phyloP scores from a whole-genome alignment of 2,113 vertebrate genomes.

The Daphoenositta chrysoptera region DNA sequence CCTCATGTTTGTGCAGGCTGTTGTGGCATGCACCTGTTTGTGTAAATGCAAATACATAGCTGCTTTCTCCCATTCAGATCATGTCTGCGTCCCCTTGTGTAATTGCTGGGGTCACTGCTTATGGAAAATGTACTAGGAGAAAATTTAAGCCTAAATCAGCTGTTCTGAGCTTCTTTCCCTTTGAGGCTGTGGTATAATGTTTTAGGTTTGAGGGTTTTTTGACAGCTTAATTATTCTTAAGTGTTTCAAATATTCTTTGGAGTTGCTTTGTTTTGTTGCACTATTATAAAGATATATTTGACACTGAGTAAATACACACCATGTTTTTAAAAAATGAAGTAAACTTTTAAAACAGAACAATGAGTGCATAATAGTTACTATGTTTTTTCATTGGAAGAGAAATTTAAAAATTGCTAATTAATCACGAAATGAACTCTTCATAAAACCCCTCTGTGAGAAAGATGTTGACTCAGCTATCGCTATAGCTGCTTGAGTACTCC shows the following conservation, averaged over 20 bases:
- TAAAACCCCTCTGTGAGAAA: background rate
- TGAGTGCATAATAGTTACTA: background rate
- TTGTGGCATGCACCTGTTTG: background rate
- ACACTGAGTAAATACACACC: background rate
- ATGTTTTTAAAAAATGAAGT: background rate
- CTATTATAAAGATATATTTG: background rate
- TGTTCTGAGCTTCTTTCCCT: background rate
- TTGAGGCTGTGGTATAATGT: background rate
- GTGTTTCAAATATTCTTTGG: background rate
- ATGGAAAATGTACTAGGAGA: background rate
- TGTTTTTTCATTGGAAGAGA: background rate
- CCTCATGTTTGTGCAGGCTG: background rate
- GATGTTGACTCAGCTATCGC: background rate
- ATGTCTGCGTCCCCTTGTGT: rapidly evolving
- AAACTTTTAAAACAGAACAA: background rate
- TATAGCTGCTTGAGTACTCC: background rate
- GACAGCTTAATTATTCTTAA: background rate
- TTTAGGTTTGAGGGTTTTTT: background rate
- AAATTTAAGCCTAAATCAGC: background rate
- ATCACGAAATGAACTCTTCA: background rate
- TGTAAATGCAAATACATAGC: background rate
- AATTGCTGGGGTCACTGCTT: background rate
- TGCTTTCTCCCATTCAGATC: background rate
- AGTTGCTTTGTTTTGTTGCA: background rate
- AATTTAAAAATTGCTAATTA: background rate